Percentiles rank a stretch among this genome's conserved stretches.
phyloP scores from a whole-genome alignment of 1,140 invertebrate genomes.

The Meloidogyne chitwoodi region DNA sequence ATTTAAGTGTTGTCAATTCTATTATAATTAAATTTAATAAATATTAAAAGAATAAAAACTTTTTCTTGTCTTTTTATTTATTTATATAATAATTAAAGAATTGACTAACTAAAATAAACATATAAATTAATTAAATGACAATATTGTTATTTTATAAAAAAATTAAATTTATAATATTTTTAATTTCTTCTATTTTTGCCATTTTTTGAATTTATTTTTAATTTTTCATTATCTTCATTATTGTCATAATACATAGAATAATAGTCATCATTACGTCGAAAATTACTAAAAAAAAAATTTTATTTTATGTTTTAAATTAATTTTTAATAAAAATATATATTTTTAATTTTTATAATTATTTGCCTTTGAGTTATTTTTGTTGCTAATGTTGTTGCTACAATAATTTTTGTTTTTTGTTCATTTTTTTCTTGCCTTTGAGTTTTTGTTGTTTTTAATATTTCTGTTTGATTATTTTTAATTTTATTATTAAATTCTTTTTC shows the following conservation, averaged over 20 bases:
- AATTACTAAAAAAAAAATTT: constrained; percentile 26
- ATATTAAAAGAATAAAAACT: no score
- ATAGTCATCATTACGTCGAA: constrained; percentile 33
- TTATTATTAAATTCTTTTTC: background rate
- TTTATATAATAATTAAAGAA: no score
- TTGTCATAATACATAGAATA: constrained; percentile 42
- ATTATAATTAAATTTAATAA: no score
- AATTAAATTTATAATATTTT: background rate
- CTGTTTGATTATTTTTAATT: background rate
- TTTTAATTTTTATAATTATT: background rate
- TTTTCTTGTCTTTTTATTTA: no score
- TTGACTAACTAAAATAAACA: no score
- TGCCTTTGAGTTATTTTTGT: background rate
- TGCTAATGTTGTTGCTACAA: background rate
- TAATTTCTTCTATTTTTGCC: background rate
- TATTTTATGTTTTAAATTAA: background rate
- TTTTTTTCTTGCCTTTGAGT: background rate
- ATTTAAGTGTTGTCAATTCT: no score
- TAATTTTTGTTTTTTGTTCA: background rate
- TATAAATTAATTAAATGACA: no score
- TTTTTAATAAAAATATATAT: background rate
- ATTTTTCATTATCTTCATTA: background rate
- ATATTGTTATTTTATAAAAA: no score
- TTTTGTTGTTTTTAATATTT: background rate
- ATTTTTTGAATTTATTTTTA: background rate